These are phyloP conservation scores for Holothuria leucospilota DNA, from an alignment of 53 echinoderm and acorn worm species.

Conservation along the genomic window DNA sequence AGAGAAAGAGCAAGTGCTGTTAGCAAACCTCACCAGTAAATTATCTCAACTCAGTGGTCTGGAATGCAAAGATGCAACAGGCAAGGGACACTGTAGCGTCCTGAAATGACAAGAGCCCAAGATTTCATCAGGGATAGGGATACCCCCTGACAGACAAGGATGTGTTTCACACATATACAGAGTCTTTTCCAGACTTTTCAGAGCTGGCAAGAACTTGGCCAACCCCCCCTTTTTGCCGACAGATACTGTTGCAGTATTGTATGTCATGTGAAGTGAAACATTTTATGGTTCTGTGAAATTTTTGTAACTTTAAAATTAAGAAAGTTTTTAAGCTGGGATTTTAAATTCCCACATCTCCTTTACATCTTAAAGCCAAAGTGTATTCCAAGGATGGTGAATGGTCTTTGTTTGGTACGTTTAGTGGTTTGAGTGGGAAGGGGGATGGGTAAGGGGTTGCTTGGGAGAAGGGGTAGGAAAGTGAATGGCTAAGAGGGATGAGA, in stretches of 20 bases:
- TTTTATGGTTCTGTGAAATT: slow-evolving; percentile 8
- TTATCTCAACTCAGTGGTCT: too few species aligned
- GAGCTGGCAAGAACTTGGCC: too few species aligned
- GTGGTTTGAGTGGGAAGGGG: not conserved
- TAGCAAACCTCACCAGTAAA: not conserved
- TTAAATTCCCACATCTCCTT: not conserved
- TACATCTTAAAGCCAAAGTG: slow-evolving; percentile 25
- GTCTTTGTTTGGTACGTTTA: not conserved
- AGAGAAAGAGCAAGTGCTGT: slow-evolving; percentile 70
- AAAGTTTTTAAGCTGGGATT: slow-evolving; percentile 18
- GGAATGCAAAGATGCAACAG: too few species aligned
- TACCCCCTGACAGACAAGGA: too few species aligned
- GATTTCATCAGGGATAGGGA: too few species aligned
- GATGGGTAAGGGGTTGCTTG: not conserved
- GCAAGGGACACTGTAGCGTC: too few species aligned
- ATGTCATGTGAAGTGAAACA: not conserved
- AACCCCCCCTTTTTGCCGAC: not conserved
- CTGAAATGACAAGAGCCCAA: too few species aligned
- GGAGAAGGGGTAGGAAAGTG: not conserved
- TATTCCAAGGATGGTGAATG: not conserved
- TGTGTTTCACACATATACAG: too few species aligned
- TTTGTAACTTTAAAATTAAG: slow-evolving; percentile 21
- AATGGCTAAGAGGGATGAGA: not conserved
- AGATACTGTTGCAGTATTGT: not conserved
- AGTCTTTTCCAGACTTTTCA: too few species aligned